Conservation (phyloP, 2,113 vertebrate species). For the Cranoglanis bouderius region DNA sequence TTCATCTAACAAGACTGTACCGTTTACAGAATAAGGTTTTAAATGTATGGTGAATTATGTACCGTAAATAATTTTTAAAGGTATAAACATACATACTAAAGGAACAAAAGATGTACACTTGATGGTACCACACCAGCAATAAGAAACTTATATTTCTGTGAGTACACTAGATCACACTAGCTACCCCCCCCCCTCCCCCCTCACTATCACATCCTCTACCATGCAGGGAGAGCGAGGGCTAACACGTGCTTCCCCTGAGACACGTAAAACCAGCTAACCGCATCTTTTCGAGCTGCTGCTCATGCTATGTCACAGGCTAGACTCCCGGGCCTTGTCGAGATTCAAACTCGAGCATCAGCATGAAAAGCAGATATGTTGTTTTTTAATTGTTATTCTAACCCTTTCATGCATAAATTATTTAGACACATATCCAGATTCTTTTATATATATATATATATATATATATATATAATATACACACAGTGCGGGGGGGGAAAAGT, state of each 20-base stretch:
- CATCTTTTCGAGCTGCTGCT: neutral
- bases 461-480: no score
- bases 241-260: constrained; percentile 19
- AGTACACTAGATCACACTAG: no score
- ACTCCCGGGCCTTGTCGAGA: neutral
- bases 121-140: neutral
- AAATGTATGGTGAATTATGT: neutral
- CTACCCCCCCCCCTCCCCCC: neutral
- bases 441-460: no score
- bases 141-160: neutral
- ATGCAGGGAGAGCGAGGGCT: neutral
- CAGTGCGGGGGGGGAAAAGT: no score
- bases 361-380: neutral
- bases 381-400: no score
- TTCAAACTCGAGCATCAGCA: neutral
- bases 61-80: neutral
- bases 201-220: constrained; percentile 11
- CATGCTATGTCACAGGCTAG: neutral
- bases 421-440: no score
- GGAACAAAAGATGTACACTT: neutral
- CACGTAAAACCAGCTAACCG: neutral
- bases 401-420: no score
- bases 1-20: no score
- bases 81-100: neutral
- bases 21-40: neutral